Percentiles rank a stretch among this genome's conserved stretches.
These are phyloP conservation scores for Microchrysa polita DNA, from an alignment of 2,888 invertebrate species.

Conservation along the genomic window DNA sequence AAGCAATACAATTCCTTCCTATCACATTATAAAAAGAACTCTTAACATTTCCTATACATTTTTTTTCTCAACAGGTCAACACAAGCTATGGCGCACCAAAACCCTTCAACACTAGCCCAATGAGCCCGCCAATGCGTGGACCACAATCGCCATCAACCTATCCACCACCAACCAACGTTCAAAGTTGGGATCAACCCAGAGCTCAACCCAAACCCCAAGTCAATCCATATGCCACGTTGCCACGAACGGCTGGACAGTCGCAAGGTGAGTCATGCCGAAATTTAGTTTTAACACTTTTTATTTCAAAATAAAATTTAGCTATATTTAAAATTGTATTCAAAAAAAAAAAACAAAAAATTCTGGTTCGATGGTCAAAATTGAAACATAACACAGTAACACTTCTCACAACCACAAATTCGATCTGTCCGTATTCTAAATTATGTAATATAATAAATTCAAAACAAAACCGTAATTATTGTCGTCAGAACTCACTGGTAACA, in stretches of 20 bases:
- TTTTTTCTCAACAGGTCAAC: conserved; percentile 56
- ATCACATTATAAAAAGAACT: not conserved
- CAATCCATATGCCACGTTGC: conserved; percentile 63
- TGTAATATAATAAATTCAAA: too few species aligned
- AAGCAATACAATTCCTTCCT: not conserved
- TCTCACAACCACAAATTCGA: too few species aligned
- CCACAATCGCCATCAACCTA: conserved; percentile 56
- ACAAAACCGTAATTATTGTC: too few species aligned
- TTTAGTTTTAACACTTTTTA: not conserved
- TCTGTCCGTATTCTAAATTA: too few species aligned
- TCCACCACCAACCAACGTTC: conserved; percentile 56
- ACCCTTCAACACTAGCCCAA: conserved; percentile 58
- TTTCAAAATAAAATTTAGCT: not conserved
- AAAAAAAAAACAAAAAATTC: not conserved
- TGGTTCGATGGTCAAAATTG: conserved; percentile 36
- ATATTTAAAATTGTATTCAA: conserved; percentile 1
- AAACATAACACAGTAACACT: conserved; percentile 32
- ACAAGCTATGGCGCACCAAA: conserved; percentile 58
- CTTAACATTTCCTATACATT: conserved; percentile 29
- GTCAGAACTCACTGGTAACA: too few species aligned
- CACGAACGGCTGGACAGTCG: conserved; percentile 59
- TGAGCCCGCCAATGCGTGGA: conserved; percentile 51
- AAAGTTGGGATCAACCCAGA: conserved; percentile 49
- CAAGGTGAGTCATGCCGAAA: conserved; percentile 60
- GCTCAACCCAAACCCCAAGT: conserved; percentile 50